A percentile compares a stretch with the other conserved stretches of the same genome.
Conservation (phyloP, 2,797 vertebrate species). For the Nannoperca obscura region DNA sequence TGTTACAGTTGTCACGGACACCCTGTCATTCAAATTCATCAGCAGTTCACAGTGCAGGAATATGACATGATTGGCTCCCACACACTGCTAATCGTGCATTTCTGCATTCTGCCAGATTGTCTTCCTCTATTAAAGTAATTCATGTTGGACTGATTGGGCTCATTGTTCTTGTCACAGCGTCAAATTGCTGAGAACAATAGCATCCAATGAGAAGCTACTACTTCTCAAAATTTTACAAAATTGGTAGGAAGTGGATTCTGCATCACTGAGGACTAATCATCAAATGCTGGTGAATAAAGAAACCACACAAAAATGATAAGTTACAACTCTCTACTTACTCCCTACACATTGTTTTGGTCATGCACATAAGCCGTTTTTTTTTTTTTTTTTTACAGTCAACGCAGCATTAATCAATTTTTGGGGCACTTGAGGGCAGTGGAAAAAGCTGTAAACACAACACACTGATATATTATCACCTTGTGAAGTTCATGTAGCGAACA, state of each 20-base stretch:
- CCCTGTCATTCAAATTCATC: conserved; percentile 59
- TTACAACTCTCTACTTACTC: background rate
- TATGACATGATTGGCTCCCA: conserved; percentile 51
- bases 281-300: background rate
- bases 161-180: conserved; percentile 50
- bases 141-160: conserved; percentile 41
- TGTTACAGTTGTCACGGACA: conserved; percentile 58
- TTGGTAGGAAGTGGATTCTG: conserved; percentile 18
- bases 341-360: background rate
- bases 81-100: conserved; percentile 55
- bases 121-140: conserved; percentile 53
- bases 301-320: background rate
- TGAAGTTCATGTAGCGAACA: background rate
- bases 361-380: background rate
- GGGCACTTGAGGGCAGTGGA: background rate
- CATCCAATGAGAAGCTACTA: conserved; percentile 22
- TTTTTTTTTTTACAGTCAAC: background rate
- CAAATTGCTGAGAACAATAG: conserved; percentile 38
- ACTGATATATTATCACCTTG: background rate
- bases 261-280: conserved; percentile 26
- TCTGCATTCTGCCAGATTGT: conserved; percentile 47
- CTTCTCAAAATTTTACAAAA: conserved; percentile 23
- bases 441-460: background rate
- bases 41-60: conserved; percentile 38
- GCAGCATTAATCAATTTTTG: too few relatives aligned